Conservation (phyloP, 2,888 invertebrate genomes). For the Rhingia campestris region DNA sequence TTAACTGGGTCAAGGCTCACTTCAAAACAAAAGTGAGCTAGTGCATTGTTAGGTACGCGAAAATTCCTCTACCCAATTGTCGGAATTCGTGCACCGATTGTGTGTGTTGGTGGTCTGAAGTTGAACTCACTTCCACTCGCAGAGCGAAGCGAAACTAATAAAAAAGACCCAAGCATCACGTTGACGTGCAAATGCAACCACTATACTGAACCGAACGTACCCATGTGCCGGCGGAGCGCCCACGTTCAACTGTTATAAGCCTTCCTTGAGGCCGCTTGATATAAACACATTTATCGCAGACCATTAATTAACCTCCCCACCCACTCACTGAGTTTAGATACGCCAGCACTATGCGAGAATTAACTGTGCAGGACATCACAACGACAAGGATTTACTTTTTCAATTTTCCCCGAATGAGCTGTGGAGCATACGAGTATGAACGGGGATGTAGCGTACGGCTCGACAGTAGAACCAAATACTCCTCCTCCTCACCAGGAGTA, state of each 20-base stretch:
- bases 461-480: constrained; percentile 36
- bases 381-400: constrained; percentile 66
- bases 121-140: constrained; percentile 15
- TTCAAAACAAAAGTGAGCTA: constrained; percentile 41
- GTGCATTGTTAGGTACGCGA: constrained; percentile 59
- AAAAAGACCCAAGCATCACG: constrained; percentile 38
- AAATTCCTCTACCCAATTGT: constrained; percentile 48
- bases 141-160: constrained; percentile 30
- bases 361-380: constrained; percentile 67
- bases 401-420: constrained; percentile 58
- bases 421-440: background rate
- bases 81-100: constrained; percentile 13
- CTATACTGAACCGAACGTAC: background rate
- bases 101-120: constrained; percentile 29
- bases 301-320: constrained; percentile 64
- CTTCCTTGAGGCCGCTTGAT: constrained; percentile 55
- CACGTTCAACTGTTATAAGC: constrained; percentile 30
- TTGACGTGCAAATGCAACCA: constrained; percentile 25
- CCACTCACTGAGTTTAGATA: constrained; percentile 6
- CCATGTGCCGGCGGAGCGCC: constrained; percentile 6
- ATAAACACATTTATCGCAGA: constrained; percentile 70
- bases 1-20: constrained; percentile 70
- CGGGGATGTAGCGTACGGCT: background rate
- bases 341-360: constrained; percentile 40
- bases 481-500: constrained; percentile 41